A percentile compares a stretch with the other conserved stretches of the same genome.
These are phyloP conservation scores for Acronicta aceris DNA, from an alignment of 2,888 invertebrate species.

Conservation along the genomic window DNA sequence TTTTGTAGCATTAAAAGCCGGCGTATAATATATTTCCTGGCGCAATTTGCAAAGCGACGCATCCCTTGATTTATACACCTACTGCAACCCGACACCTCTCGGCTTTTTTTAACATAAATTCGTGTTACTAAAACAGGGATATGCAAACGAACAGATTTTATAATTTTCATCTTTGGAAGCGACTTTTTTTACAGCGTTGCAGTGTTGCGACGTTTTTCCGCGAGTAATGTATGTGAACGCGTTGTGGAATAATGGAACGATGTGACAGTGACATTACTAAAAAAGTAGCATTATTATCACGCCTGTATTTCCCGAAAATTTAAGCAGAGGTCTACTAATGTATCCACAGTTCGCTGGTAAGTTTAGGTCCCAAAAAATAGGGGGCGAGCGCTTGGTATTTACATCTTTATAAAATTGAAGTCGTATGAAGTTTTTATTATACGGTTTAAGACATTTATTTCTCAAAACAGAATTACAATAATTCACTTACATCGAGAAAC, in stretches of 20 bases:
- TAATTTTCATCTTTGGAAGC: conserved; percentile 42
- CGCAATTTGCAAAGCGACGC: conserved; percentile 45
- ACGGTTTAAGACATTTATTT: too few relatives aligned
- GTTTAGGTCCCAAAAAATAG: too few relatives aligned
- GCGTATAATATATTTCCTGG: conserved; percentile 39
- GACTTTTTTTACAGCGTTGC: conserved; percentile 14
- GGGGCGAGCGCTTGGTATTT: too few relatives aligned
- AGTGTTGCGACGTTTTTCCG: conserved; percentile 1
- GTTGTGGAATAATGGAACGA: background rate
- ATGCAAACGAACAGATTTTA: conserved; percentile 37
- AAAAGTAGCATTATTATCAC: too few relatives aligned
- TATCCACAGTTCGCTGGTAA: too few relatives aligned
- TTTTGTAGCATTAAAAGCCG: conserved; percentile 47
- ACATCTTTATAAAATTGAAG: too few relatives aligned
- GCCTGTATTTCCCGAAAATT: too few relatives aligned
- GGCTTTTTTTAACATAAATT: conserved; percentile 47
- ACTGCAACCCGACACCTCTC: conserved; percentile 33
- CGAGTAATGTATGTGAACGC: conserved; percentile 2
- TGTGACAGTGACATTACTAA: background rate
- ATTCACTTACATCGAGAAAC: too few relatives aligned
- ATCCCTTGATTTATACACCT: conserved; percentile 43
- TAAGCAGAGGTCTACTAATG: too few relatives aligned
- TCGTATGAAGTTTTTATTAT: too few relatives aligned
- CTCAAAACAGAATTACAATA: too few relatives aligned
- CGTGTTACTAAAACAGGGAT: conserved; percentile 42